Evolutionary conservation across 2,113 vertebrate species (phyloP).

Genomic region (Maylandia zebra): DNA sequence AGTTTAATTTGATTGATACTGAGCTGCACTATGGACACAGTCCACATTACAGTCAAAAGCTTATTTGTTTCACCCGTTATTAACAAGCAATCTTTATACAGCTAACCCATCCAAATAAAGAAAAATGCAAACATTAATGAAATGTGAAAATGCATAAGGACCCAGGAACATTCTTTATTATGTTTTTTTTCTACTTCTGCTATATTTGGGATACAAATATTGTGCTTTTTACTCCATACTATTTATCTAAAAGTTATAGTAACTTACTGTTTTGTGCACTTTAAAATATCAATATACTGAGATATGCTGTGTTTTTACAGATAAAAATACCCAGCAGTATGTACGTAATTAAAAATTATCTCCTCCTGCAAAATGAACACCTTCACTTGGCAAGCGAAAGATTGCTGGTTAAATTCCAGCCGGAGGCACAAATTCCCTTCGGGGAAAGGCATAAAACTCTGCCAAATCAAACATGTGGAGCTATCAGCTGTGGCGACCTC

Average conservation of each 20-base stretch:
- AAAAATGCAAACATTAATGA: not conserved
- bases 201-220: not conserved
- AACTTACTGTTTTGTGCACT: not conserved
- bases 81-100: not conserved
- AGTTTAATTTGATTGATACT: not conserved
- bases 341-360: not conserved
- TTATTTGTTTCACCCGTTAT: not conserved
- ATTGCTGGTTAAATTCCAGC: not conserved
- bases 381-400: not conserved
- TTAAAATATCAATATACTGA: not conserved
- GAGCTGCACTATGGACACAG: not conserved
- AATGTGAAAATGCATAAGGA: not conserved
- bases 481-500: not conserved
- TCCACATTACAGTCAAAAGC: not conserved
- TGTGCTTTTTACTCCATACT: not conserved
- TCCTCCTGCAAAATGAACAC: not conserved
- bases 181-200: not conserved
- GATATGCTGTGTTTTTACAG: not conserved
- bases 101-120: not conserved
- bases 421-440: not conserved
- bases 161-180: not conserved
- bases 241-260: not conserved
- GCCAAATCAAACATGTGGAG: not conserved
- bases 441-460: not conserved
- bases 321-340: not conserved